These are phyloP conservation scores for Parazoanthus swiftii DNA, from an alignment of 92 coral and sea anemone species.

Conservation along the genomic window DNA sequence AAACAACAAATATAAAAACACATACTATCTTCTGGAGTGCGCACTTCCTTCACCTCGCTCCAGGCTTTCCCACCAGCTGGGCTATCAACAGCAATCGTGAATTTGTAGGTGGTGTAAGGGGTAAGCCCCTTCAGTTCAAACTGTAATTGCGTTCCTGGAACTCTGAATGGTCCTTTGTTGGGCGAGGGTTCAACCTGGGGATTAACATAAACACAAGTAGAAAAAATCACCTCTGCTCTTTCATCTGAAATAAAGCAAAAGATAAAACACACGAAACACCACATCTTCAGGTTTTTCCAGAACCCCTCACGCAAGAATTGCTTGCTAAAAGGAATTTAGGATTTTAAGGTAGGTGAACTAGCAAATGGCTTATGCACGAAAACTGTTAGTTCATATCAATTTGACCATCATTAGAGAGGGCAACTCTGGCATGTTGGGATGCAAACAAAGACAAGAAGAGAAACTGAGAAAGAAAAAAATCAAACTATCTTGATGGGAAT, in stretches of 20 bases:
- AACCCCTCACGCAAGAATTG: neutral
- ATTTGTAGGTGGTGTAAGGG: slow-evolving; percentile 25
- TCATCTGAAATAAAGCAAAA: too few relatives aligned
- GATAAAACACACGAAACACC: too few relatives aligned
- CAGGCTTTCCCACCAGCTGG: neutral
- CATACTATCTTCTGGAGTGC: slow-evolving; percentile 27
- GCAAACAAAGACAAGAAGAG: too few relatives aligned
- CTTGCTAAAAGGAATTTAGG: neutral
- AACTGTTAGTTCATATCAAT: neutral
- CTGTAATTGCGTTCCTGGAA: neutral
- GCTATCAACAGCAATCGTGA: slow-evolving; percentile 1
- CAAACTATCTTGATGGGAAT: too few relatives aligned
- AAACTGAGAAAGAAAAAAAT: too few relatives aligned
- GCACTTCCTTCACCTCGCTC: slow-evolving; percentile 3
- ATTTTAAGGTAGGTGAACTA: neutral
- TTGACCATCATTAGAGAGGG: neutral
- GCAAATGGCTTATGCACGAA: neutral
- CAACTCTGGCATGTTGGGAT: too few relatives aligned
- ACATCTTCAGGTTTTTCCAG: too few relatives aligned
- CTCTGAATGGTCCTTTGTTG: slow-evolving; percentile 29
- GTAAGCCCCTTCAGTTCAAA: neutral
- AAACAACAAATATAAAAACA: neutral
- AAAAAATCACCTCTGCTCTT: too few relatives aligned
- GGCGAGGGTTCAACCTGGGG: slow-evolving; percentile 21
- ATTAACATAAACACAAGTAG: neutral